These are phyloP conservation scores for Psittacus erithacus DNA, from an alignment of 2,113 vertebrate genomes.

Conservation along the genomic window DNA sequence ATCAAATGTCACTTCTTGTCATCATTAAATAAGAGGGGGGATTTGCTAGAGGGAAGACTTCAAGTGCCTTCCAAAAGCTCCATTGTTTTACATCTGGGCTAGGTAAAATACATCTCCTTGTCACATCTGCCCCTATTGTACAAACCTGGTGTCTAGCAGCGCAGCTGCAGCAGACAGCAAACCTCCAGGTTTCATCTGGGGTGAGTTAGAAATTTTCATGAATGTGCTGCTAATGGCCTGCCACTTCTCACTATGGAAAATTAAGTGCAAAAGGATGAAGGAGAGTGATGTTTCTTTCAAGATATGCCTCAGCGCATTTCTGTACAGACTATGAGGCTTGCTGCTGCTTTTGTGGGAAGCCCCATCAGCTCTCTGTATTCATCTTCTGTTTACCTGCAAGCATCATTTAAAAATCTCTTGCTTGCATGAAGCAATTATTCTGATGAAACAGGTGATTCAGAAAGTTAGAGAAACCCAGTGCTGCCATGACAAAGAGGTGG, in stretches of 20 bases:
- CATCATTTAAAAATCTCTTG: neutral
- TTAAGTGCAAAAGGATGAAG: neutral
- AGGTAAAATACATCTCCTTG: neutral
- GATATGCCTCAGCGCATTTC: fast-evolving
- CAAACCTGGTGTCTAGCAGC: neutral
- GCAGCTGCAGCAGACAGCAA: neutral
- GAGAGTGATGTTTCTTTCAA: neutral
- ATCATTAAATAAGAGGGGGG: neutral
- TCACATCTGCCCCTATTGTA: fast-evolving
- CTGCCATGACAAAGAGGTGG: neutral
- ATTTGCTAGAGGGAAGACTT: neutral
- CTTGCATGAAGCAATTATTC: neutral
- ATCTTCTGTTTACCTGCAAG: neutral
- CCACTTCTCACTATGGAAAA: neutral
- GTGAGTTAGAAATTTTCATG: neutral
- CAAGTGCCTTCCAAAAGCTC: neutral
- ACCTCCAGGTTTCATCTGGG: neutral
- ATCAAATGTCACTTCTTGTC: neutral
- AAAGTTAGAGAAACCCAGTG: neutral
- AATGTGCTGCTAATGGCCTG: neutral
- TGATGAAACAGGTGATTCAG: neutral
- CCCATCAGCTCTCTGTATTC: neutral
- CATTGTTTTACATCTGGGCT: neutral
- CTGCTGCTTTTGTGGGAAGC: neutral
- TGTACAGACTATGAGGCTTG: neutral